These are phyloP conservation scores for Balearica regulorum DNA, from an alignment of 2,797 vertebrate genomes.

Conservation along the genomic window DNA sequence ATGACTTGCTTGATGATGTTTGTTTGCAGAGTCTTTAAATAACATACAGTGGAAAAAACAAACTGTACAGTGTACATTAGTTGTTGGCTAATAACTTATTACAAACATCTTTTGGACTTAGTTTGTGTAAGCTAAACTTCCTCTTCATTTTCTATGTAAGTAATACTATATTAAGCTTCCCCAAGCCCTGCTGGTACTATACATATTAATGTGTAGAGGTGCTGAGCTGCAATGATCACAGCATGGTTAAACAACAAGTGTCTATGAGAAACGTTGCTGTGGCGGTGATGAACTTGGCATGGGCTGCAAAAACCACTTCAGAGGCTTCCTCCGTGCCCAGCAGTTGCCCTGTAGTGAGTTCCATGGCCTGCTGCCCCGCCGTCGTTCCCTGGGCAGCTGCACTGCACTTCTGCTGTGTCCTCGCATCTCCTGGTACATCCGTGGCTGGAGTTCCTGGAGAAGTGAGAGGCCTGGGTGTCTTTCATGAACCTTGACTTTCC, in stretches of 20 bases:
- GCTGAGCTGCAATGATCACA: not conserved
- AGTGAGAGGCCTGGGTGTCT: not conserved
- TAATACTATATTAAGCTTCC: not conserved
- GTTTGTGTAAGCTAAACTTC: not conserved
- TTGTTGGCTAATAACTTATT: not conserved
- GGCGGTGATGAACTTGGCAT: not conserved
- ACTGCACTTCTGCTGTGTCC: not conserved
- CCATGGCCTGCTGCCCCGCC: not conserved
- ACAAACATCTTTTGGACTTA: not conserved
- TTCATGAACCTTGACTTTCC: not conserved
- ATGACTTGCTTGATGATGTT: not conserved
- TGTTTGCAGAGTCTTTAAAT: conserved; percentile 29
- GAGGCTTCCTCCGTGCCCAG: not conserved
- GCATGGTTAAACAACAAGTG: not conserved
- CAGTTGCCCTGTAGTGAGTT: not conserved
- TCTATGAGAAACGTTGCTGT: not conserved
- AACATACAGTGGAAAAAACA: not conserved
- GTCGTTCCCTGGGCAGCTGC: not conserved
- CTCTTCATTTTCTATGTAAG: not conserved
- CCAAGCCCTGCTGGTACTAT: not conserved
- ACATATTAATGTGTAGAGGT: not conserved
- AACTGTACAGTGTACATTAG: not conserved
- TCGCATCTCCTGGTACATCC: rapidly evolving
- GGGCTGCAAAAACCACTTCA: not conserved
- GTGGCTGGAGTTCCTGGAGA: not conserved